These are phyloP conservation scores for Rhinichthys klamathensis DNA, from an alignment of 2,113 vertebrate species.

Conservation along the genomic window DNA sequence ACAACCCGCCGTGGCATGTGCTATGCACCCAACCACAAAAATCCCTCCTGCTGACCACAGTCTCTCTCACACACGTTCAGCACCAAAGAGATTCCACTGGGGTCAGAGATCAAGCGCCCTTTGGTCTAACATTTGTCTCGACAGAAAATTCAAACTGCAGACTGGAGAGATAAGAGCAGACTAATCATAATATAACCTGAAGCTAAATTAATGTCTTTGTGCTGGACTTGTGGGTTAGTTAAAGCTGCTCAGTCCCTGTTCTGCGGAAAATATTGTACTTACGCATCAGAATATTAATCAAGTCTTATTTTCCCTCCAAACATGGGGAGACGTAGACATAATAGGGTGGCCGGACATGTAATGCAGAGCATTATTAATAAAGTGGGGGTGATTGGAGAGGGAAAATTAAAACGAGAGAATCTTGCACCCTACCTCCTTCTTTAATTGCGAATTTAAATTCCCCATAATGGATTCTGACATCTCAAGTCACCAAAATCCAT, in stretches of 20 bases:
- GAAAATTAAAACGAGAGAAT: conserved; percentile 76
- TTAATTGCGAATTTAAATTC: conserved; percentile 84
- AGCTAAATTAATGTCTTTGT: conserved; percentile 22
- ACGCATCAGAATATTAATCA: conserved; percentile 71
- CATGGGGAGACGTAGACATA: conserved; percentile 60
- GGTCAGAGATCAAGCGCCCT: conserved; percentile 43
- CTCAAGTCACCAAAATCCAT: conserved; percentile 85
- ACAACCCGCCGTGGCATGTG: conserved; percentile 15
- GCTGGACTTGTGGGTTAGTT: conserved; percentile 13
- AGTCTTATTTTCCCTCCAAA: conserved; percentile 66
- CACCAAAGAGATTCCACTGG: conserved; percentile 28
- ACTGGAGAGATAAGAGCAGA: conserved; percentile 5
- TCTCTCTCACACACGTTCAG: conserved; percentile 15
- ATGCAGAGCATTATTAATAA: conserved; percentile 76
- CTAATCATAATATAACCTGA: conserved; percentile 28
- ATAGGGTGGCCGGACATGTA: conserved; percentile 64
- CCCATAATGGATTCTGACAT: conserved; percentile 82
- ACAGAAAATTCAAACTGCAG: conserved; percentile 13
- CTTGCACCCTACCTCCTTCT: conserved; percentile 73
- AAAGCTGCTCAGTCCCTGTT: conserved; percentile 25
- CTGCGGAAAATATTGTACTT: conserved; percentile 58
- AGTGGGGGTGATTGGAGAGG: conserved; percentile 55
- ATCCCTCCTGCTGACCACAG: conserved; percentile 27
- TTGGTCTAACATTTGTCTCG: conserved; percentile 23
- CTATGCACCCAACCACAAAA: conserved; percentile 32